Percentiles rank a stretch among this genome's conserved stretches.
These are phyloP conservation scores for Aeoliscus strigatus DNA, from an alignment of 2,797 vertebrate species.

Conservation along the genomic window DNA sequence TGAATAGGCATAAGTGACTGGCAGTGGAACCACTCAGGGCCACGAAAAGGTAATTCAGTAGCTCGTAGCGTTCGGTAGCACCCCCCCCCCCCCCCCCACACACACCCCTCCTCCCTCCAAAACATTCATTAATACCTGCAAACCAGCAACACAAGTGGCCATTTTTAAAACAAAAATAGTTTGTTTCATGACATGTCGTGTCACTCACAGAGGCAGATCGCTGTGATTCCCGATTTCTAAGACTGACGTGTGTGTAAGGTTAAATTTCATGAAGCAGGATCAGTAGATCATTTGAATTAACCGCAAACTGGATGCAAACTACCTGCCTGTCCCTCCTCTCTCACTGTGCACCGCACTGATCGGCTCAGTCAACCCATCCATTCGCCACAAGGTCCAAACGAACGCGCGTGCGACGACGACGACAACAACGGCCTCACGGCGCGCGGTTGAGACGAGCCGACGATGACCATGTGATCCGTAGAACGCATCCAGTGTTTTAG, in stretches of 20 bases:
- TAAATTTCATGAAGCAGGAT: constrained; percentile 72
- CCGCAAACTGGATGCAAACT: constrained; percentile 43
- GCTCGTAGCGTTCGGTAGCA: constrained; percentile 51
- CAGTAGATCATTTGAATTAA: constrained; percentile 54
- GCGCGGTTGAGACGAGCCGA: not conserved
- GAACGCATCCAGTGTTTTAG: constrained; percentile 33
- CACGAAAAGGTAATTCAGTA: constrained; percentile 74
- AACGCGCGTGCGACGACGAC: not conserved
- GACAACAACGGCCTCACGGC: not conserved
- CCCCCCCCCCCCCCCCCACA: no score
- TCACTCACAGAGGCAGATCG: constrained; percentile 13
- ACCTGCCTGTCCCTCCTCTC: constrained; percentile 9
- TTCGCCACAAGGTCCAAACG: not conserved
- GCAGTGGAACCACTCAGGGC: constrained; percentile 75
- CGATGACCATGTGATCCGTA: constrained; percentile 3
- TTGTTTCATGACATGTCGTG: constrained; percentile 23
- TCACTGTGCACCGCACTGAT: not conserved
- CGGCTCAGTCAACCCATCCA: not conserved
- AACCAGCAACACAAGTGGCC: constrained; percentile 42
- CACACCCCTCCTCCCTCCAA: constrained; percentile 41
- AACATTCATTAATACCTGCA: constrained; percentile 22
- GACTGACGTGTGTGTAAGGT: constrained; percentile 53
- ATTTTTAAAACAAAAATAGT: no score
- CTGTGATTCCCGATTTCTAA: no score
- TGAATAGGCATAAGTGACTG: constrained; percentile 75